These are phyloP conservation scores for Synchiropus splendidus DNA, from an alignment of 2,113 vertebrate genomes.

Conservation along the genomic window DNA sequence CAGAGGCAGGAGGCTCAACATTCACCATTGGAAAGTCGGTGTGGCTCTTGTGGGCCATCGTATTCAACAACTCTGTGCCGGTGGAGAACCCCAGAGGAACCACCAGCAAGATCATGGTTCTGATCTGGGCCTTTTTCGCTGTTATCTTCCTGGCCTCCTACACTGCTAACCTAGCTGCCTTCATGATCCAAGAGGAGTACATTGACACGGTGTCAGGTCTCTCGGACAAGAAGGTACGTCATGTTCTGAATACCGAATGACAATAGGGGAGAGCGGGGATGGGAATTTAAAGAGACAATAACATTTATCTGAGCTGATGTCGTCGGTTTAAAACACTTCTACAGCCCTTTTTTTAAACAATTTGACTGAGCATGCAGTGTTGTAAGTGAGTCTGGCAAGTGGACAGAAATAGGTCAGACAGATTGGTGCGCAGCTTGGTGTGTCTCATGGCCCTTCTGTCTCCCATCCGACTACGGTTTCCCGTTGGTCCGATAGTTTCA, in stretches of 20 bases:
- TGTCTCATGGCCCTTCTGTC: constrained; percentile 44
- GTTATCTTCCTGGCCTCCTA: constrained; percentile 96
- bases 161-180: constrained; percentile 90
- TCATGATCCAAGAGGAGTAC: constrained; percentile 96
- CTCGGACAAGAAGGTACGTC: constrained; percentile 82
- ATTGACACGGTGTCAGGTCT: constrained; percentile 92
- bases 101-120: constrained; percentile 95
- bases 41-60: constrained; percentile 83
- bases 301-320: constrained; percentile 39
- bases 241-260: constrained; percentile 38
- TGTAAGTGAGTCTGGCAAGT: constrained; percentile 42
- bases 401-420: constrained; percentile 62
- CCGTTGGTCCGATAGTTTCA: constrained; percentile 72
- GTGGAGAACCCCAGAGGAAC: constrained; percentile 93
- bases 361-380: constrained; percentile 30
- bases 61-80: constrained; percentile 93
- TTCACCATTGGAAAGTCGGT: constrained; percentile 93
- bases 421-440: constrained; percentile 53
- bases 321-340: constrained; percentile 21
- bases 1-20: constrained; percentile 76
- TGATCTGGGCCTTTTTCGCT: constrained; percentile 94
- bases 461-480: constrained; percentile 25
- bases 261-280: constrained; percentile 18
- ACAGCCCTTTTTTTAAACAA: constrained; percentile 18
- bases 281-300: constrained; percentile 38